Percentiles rank a stretch among this genome's conserved stretches.
Conservation (phyloP, 2,888 invertebrate species). For the Cyaniris semiargus region DNA sequence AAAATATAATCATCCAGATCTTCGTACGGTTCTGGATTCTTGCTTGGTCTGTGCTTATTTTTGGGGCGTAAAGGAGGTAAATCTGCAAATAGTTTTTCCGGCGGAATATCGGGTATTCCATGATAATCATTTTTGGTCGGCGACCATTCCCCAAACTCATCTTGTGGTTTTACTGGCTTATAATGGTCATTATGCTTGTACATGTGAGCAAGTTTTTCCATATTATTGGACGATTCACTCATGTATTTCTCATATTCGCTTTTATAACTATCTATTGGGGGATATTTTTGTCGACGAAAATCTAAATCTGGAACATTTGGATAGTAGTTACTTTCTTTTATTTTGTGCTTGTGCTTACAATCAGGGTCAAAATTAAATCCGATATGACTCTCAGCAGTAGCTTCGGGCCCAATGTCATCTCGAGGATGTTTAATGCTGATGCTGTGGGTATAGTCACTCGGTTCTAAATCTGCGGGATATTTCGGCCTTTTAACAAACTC, state of each 20-base stretch:
- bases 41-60: conserved; percentile 61
- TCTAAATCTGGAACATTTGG: conserved; percentile 56
- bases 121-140: conserved; percentile 52
- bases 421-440: conserved; percentile 66
- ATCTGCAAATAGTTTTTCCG: conserved; percentile 59
- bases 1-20: conserved; percentile 66
- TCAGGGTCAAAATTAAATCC: conserved; percentile 65
- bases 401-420: conserved; percentile 53
- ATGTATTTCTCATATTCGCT: conserved; percentile 61
- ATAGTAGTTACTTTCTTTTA: conserved; percentile 56
- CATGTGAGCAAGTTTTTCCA: conserved; percentile 58
- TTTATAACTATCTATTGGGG: conserved; percentile 53
- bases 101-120: conserved; percentile 54
- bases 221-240: conserved; percentile 56
- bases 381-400: conserved; percentile 61
- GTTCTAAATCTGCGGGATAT: conserved; percentile 59
- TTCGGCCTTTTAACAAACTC: conserved; percentile 56
- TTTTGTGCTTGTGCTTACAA: conserved; percentile 66
- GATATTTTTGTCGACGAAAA: conserved; percentile 57
- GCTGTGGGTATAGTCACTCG: conserved; percentile 68
- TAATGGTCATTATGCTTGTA: conserved; percentile 50
- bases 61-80: conserved; percentile 60
- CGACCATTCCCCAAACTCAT: conserved; percentile 51
- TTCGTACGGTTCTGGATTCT: conserved; percentile 54
- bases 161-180: conserved; percentile 57